phyloP scores from a whole-genome alignment of 2,113 vertebrate species.

The Crotalus helleri region DNA sequence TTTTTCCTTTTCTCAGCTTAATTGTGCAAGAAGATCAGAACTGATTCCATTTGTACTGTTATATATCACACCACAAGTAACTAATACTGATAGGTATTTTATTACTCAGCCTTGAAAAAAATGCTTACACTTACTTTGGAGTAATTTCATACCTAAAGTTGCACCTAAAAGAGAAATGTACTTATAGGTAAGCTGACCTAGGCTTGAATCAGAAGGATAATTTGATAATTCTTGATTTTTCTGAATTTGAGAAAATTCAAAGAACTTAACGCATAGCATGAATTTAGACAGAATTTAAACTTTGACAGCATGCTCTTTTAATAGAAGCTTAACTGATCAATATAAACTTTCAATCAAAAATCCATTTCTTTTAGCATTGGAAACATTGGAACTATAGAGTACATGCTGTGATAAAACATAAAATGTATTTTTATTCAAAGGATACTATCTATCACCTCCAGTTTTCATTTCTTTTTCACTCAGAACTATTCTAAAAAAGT shows the following conservation, averaged over 20 bases:
- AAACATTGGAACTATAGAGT: not conserved
- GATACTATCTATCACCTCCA: not conserved
- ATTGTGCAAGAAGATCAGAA: not conserved
- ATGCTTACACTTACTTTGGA: not conserved
- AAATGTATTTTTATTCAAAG: not conserved
- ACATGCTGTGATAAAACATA: not conserved
- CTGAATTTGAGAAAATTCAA: too few species aligned
- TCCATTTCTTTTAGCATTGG: not conserved
- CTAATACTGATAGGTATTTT: not conserved
- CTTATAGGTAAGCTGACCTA: not conserved
- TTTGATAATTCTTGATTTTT: not conserved
- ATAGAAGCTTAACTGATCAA: not conserved
- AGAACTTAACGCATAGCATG: not conserved
- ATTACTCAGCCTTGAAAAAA: not conserved
- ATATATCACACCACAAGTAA: not conserved
- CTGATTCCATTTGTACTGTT: not conserved
- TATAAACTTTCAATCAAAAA: not conserved
- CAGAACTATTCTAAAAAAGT: not conserved
- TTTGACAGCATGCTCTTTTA: not conserved
- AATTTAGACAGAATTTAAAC: not conserved
- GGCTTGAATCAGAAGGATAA: not conserved
- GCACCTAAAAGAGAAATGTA: not conserved
- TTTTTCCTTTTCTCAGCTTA: not conserved
- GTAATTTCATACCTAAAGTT: not conserved
- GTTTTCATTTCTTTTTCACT: not conserved